Evolutionary conservation across 2,113 vertebrate genomes (phyloP).

Genomic region (Callaeas wilsoni): DNA sequence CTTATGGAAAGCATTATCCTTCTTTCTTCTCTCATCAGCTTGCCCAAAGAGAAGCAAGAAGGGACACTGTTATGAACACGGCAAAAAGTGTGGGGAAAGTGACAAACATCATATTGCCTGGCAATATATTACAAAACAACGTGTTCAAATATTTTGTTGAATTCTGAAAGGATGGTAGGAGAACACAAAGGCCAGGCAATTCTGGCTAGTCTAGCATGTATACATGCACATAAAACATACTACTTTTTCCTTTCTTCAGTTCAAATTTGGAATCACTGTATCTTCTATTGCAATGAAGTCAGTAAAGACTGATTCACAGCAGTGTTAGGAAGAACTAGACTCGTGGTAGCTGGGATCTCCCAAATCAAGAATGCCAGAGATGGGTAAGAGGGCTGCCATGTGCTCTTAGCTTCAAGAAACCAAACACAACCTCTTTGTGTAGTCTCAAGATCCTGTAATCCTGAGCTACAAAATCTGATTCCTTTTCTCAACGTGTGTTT

Average conservation of each 20-base stretch:
- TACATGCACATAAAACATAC: background rate
- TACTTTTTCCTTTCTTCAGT: background rate
- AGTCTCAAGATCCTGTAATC: background rate
- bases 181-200: background rate
- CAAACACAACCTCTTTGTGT: background rate
- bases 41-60: background rate
- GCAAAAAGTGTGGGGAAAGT: background rate
- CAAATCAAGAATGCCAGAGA: background rate
- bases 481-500: background rate
- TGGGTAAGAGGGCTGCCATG: background rate
- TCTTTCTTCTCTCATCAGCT: background rate
- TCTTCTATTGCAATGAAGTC: background rate
- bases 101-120: background rate
- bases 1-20: background rate
- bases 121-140: background rate
- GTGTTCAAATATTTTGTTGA: background rate
- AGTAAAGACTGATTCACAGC: background rate
- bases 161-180: background rate
- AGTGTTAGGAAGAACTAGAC: background rate
- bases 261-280: background rate
- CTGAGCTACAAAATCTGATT: background rate
- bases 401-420: background rate
- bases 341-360: background rate
- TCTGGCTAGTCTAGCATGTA: background rate
- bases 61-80: background rate